Conservation (phyloP, 2,113 vertebrate genomes). For the Microtus ochrogaster region DNA sequence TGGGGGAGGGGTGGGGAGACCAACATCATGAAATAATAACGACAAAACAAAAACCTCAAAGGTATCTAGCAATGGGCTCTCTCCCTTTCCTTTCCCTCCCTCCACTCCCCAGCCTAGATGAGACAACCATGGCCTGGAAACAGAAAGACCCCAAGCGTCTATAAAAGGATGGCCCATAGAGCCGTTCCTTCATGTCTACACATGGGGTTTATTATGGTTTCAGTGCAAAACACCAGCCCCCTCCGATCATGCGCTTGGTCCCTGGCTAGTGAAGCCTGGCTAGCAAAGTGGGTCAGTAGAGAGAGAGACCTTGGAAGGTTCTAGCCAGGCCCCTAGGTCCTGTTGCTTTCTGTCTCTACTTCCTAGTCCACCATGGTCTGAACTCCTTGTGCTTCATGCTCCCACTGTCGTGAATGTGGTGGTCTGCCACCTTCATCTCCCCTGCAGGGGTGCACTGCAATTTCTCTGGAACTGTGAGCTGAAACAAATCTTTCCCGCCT, state of each 20-base stretch:
- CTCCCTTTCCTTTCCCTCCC: not conserved
- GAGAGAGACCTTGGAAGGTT: too few relatives aligned
- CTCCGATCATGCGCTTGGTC: too few relatives aligned
- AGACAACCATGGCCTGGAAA: not conserved
- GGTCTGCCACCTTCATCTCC: too few relatives aligned
- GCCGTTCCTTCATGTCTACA: not conserved
- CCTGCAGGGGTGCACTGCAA: too few relatives aligned
- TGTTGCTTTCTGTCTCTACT: too few relatives aligned
- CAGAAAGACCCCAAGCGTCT: not conserved
- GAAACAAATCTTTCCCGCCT: not conserved
- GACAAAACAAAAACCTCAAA: slow-evolving; percentile 37
- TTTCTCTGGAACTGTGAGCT: not conserved
- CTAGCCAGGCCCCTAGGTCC: not conserved
- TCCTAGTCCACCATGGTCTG: too few relatives aligned
- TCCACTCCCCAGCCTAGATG: not conserved
- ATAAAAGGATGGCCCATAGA: not conserved
- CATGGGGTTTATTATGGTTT: rapidly evolving
- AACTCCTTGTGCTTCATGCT: not conserved
- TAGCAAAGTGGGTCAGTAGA: not conserved
- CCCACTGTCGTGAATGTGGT: too few relatives aligned
- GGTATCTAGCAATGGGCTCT: not conserved
- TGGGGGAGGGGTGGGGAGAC: not conserved
- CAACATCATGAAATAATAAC: slow-evolving; percentile 71
- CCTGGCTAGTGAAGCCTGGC: not conserved
- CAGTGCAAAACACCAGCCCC: not conserved